Conservation (phyloP, 2,888 invertebrate species). For the Thymelicus sylvestris region DNA sequence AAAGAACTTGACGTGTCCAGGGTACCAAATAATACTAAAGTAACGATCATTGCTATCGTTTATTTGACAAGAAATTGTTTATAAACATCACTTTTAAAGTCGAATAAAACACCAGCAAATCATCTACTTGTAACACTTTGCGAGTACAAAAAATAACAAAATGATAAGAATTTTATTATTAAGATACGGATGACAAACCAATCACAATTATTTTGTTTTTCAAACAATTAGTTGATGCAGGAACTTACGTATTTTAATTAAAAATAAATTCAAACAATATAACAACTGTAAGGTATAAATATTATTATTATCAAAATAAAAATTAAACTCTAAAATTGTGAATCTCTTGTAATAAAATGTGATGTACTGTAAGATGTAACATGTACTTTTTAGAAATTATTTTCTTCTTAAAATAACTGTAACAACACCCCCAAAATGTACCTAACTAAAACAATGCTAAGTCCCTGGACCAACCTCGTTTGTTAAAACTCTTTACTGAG, state of each 20-base stretch:
- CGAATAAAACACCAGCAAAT: constrained; percentile 36
- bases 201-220: background rate
- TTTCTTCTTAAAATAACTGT: background rate
- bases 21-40: constrained; percentile 14
- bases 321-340: background rate
- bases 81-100: constrained; percentile 68
- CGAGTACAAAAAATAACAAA: constrained; percentile 18
- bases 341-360: constrained; percentile 7
- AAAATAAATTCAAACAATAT: constrained; percentile 8
- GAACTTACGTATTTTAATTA: constrained; percentile 19
- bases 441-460: constrained; percentile 21
- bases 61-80: constrained; percentile 47
- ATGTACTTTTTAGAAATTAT: constrained; percentile 20
- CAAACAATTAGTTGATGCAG: constrained; percentile 3
- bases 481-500: background rate
- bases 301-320: background rate
- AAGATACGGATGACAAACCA: background rate
- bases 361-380: constrained; percentile 15
- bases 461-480: constrained; percentile 26
- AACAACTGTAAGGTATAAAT: background rate
- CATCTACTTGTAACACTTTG: background rate
- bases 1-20: background rate
- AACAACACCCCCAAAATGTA: constrained; percentile 13
- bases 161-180: background rate
- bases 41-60: constrained; percentile 62